A percentile compares a stretch with the other conserved stretches of the same genome.
Conservation (phyloP, 1,140 invertebrate species). For the Tribolium castaneum region DNA sequence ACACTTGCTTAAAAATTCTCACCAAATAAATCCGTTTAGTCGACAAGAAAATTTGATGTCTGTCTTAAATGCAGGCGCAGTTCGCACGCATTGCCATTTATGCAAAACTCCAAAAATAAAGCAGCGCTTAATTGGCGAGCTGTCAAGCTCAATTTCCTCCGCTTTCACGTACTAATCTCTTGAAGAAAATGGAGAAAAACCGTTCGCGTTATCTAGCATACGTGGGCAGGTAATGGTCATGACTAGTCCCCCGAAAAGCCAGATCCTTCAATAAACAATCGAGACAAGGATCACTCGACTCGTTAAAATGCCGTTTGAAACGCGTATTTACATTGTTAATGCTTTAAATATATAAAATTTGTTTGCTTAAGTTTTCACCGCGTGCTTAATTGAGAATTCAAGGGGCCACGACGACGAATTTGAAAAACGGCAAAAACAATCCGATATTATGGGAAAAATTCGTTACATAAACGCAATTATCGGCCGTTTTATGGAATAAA, state of each 20-base stretch:
- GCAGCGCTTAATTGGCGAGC: neutral
- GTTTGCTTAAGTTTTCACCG: slow-evolving; percentile 25
- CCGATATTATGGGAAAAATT: neutral
- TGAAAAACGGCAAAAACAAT: slow-evolving; percentile 7
- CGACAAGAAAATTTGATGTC: neutral
- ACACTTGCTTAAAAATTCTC: neutral
- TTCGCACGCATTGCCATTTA: neutral
- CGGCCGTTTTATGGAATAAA: neutral
- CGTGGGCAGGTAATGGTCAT: slow-evolving; percentile 13
- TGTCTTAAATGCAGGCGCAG: neutral
- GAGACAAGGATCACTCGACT: slow-evolving; percentile 24
- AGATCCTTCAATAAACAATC: slow-evolving; percentile 31
- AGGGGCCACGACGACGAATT: slow-evolving; percentile 11
- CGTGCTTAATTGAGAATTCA: slow-evolving; percentile 26
- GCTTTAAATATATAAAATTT: slow-evolving; percentile 36
- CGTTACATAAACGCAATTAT: slow-evolving; percentile 9
- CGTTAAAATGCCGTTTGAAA: slow-evolving; percentile 34
- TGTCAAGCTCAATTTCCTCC: slow-evolving; percentile 12
- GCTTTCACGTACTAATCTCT: slow-evolving; percentile 9
- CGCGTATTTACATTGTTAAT: slow-evolving; percentile 34
- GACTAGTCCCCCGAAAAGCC: neutral
- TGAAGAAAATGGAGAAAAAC: neutral
- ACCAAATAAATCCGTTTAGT: neutral
- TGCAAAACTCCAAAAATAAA: slow-evolving; percentile 8
- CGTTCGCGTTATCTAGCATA: neutral